Conservation (phyloP, 2,113 vertebrate species). For the Oryzias celebensis region DNA sequence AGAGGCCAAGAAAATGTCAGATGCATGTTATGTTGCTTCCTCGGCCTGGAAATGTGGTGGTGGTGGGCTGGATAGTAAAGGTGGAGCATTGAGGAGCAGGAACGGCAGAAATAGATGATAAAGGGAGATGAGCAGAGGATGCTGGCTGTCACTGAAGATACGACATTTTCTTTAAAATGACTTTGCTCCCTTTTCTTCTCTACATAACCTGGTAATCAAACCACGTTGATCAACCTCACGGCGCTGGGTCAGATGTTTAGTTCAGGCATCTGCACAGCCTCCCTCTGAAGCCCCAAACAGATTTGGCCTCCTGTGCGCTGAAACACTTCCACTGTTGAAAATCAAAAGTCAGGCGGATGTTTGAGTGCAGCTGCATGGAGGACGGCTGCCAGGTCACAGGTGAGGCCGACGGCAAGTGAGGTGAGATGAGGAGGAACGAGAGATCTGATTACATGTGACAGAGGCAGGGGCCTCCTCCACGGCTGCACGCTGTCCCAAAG, state of each 20-base stretch:
- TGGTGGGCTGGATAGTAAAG: neutral
- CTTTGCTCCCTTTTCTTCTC: too few relatives aligned
- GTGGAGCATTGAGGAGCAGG: neutral
- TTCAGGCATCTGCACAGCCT: neutral
- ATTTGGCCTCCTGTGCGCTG: constrained; percentile 9
- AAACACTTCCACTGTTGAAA: constrained; percentile 1
- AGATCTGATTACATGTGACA: constrained; percentile 76
- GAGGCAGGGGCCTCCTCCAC: constrained; percentile 68
- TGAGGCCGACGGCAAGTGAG: constrained; percentile 25
- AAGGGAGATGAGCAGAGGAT: neutral
- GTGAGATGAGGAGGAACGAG: constrained; percentile 70
- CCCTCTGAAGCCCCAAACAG: too few relatives aligned
- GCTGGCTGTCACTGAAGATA: neutral
- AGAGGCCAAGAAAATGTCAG: constrained; percentile 57
- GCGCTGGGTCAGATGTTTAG: neutral
- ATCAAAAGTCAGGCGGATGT: constrained; percentile 3
- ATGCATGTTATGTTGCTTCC: constrained; percentile 45
- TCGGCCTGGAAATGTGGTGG: constrained; percentile 13
- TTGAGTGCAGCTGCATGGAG: constrained; percentile 17
- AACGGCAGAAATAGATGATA: neutral
- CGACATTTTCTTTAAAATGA: too few relatives aligned
- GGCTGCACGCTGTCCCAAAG: constrained; percentile 73
- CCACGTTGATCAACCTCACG: too few relatives aligned
- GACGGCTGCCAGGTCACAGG: constrained; percentile 26
- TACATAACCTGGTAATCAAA: too few relatives aligned